Evolutionary conservation across 2,888 invertebrate species (phyloP).

Genomic region (Theretra japonica): DNA sequence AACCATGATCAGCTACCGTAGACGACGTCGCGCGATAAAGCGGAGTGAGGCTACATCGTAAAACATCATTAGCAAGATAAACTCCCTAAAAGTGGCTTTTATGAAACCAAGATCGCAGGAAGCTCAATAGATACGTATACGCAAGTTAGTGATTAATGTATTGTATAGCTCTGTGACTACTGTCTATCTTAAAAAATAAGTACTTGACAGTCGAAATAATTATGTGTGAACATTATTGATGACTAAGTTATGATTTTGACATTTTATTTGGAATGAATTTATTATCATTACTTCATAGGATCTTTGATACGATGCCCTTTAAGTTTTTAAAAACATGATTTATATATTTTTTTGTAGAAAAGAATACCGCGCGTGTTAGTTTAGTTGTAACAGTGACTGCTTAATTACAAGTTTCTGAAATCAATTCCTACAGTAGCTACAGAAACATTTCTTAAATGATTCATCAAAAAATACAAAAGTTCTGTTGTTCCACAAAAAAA

Average conservation of each 20-base stretch:
- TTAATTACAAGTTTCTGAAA: not conserved
- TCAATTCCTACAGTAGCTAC: not conserved
- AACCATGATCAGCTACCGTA: slow-evolving; percentile 72
- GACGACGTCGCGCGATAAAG: slow-evolving; percentile 72
- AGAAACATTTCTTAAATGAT: not conserved
- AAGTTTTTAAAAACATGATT: not conserved
- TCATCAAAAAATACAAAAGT: not conserved
- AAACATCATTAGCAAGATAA: slow-evolving; percentile 84
- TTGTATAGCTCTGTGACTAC: slow-evolving; percentile 19
- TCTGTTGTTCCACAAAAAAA: not conserved
- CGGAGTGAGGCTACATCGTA: slow-evolving; percentile 71
- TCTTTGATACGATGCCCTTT: not conserved
- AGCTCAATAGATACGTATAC: slow-evolving; percentile 59
- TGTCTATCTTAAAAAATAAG: slow-evolving; percentile 22
- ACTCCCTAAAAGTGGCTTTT: slow-evolving; percentile 72
- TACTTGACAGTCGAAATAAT: slow-evolving; percentile 14
- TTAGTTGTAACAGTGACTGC: not conserved
- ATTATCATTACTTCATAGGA: not conserved
- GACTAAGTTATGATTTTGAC: not conserved
- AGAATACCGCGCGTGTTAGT: too few relatives aligned
- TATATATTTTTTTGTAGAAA: not conserved
- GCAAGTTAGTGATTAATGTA: slow-evolving; percentile 55
- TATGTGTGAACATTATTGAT: slow-evolving; percentile 20
- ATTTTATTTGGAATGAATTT: not conserved
- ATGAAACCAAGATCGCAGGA: slow-evolving; percentile 66